These are phyloP conservation scores for Pristionchus pacificus DNA, from an alignment of 1,140 invertebrate species.

Conservation along the genomic window DNA sequence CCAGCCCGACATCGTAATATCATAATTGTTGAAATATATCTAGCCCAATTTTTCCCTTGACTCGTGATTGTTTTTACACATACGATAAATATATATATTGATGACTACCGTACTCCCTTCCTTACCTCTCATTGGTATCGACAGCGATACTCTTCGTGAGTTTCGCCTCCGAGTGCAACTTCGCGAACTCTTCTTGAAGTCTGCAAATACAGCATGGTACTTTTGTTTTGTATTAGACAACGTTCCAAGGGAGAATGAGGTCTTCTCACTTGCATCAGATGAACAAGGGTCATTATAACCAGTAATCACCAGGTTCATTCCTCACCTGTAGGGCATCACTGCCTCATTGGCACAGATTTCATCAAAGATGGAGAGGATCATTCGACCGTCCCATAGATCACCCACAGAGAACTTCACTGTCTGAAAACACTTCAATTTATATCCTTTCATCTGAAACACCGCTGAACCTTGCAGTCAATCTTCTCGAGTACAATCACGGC, in stretches of 20 bases:
- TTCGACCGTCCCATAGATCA: conserved; percentile 43
- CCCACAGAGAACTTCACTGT: conserved; percentile 21
- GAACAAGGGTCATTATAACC: no score
- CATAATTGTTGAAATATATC: no score
- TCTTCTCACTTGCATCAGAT: conserved; percentile 9
- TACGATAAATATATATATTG: no score
- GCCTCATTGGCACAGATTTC: conserved; percentile 30
- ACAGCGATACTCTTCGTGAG: conserved; percentile 42
- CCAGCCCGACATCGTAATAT: no score
- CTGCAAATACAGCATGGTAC: no score
- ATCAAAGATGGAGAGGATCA: conserved; percentile 43
- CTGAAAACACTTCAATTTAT: conserved; percentile 5
- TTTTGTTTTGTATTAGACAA: no score
- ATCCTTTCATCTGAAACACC: conserved; percentile 7
- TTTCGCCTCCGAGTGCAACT: conserved; percentile 41
- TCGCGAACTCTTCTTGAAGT: conserved; percentile 51
- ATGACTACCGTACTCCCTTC: no score
- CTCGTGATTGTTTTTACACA: no score
- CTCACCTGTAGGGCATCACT: conserved; percentile 35
- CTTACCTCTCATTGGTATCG: conserved; percentile 42
- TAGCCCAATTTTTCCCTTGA: no score
- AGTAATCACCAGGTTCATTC: no score
- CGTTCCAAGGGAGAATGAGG: conserved; percentile 40
- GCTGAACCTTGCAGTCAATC: neutral
- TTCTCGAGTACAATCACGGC: conserved; percentile 23